A percentile compares a stretch with the other conserved stretches of the same genome.
These are phyloP conservation scores for Paracanthobrama guichenoti DNA, from an alignment of 2,113 vertebrate genomes.

Conservation along the genomic window DNA sequence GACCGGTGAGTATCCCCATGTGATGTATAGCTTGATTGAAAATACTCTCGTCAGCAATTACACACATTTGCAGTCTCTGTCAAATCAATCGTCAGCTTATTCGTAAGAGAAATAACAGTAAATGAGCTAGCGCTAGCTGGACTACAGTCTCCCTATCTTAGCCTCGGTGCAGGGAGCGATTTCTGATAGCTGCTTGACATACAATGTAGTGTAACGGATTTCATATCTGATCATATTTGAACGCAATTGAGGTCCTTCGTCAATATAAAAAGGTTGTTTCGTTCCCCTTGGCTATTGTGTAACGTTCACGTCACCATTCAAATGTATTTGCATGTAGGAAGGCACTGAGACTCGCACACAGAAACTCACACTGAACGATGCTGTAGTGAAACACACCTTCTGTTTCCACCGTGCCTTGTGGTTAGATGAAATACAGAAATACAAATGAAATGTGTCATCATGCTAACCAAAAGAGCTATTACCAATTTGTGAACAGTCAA, in stretches of 20 bases:
- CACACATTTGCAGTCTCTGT: conserved; percentile 70
- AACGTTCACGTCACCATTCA: conserved; percentile 72
- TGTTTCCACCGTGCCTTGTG: conserved; percentile 52
- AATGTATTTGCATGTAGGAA: conserved; percentile 76
- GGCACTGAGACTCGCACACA: conserved; percentile 76
- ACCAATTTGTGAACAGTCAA: conserved; percentile 22
- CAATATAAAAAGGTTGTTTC: conserved; percentile 50
- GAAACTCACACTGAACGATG: conserved; percentile 61
- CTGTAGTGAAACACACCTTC: conserved; percentile 62
- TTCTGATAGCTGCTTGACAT: conserved; percentile 42
- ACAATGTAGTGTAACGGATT: conserved; percentile 17
- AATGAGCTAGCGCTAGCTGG: conserved; percentile 42
- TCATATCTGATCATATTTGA: conserved; percentile 36
- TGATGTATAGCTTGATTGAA: conserved; percentile 53
- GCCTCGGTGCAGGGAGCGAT: conserved; percentile 41
- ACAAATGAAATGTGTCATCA: conserved; percentile 30
- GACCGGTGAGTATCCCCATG: conserved; percentile 46
- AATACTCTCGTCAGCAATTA: conserved; percentile 63
- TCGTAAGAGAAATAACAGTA: conserved; percentile 61
- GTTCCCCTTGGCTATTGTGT: conserved; percentile 63
- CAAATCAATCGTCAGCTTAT: conserved; percentile 73
- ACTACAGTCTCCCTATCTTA: conserved; percentile 36
- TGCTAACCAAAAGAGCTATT: conserved; percentile 27
- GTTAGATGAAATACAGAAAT: conserved; percentile 13
- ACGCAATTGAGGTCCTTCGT: conserved; percentile 52